Conservation (phyloP, 2,113 vertebrate species). For the Silurus meridionalis region DNA sequence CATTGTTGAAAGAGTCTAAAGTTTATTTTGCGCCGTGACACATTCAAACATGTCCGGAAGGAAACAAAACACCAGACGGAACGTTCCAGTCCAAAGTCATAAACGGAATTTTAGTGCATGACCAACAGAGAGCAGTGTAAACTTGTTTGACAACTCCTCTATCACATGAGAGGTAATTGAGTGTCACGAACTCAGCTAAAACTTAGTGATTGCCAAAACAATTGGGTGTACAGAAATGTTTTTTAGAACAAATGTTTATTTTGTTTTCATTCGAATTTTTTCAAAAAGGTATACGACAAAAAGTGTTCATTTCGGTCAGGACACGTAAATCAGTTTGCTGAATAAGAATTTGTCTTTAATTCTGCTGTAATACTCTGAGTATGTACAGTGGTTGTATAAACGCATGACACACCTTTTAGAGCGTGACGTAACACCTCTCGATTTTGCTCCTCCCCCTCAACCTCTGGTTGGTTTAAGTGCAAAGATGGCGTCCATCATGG, state of each 20-base stretch:
- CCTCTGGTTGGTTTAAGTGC: constrained; percentile 61
- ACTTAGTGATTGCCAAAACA: not conserved
- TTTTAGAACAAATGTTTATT: not conserved
- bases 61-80: constrained; percentile 35
- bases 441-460: constrained; percentile 65
- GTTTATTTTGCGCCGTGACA: constrained; percentile 33
- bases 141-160: not conserved
- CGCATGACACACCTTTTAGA: constrained; percentile 18
- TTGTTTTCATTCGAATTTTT: not conserved
- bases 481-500: constrained; percentile 99
- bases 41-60: constrained; percentile 35
- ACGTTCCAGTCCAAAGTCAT: not conserved
- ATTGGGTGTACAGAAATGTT: not conserved
- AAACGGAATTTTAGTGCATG: not conserved
- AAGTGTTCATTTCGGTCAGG: too few species aligned
- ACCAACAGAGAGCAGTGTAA: constrained; percentile 52
- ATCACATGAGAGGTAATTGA: not conserved
- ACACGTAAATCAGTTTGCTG: not conserved
- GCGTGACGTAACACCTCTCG: constrained; percentile 48
- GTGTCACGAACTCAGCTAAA: not conserved
- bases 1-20: constrained; percentile 52
- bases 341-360: not conserved
- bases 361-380: not conserved
- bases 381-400: not conserved
- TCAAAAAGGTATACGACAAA: not conserved